phyloP scores from a whole-genome alignment of 1,140 invertebrate genomes.

The Pemphigus obesinymphae region DNA sequence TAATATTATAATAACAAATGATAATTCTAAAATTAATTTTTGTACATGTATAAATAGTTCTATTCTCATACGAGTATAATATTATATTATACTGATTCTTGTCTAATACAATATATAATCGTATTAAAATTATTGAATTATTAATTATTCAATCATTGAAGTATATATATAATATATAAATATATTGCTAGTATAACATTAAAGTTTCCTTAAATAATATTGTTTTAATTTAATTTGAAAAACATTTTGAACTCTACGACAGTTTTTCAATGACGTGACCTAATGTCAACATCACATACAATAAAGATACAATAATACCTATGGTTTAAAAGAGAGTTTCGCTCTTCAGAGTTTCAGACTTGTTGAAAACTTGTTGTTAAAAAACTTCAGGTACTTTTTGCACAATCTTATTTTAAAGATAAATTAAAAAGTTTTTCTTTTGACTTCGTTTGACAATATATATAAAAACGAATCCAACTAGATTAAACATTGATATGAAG shows the following conservation, averaged over 20 bases:
- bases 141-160: too few relatives aligned
- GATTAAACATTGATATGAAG: too few relatives aligned
- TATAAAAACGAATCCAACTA: not conserved
- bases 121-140: too few relatives aligned
- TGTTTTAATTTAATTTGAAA: not conserved
- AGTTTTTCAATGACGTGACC: not conserved
- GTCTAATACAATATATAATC: too few relatives aligned
- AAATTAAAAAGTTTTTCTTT: not conserved
- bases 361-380: conserved; percentile 18
- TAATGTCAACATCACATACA: not conserved
- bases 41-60: too few relatives aligned
- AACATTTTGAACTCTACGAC: not conserved
- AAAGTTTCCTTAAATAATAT: not conserved
- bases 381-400: conserved; percentile 12
- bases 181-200: not conserved
- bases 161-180: not conserved
- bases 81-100: too few relatives aligned
- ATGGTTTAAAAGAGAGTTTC: not conserved
- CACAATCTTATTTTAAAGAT: not conserved
- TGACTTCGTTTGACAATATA: not conserved
- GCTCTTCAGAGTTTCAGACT: not conserved
- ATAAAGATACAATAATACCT: too few relatives aligned
- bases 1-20: too few relatives aligned
- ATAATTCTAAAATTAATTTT: too few relatives aligned
- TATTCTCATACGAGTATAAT: too few relatives aligned